Evolutionary conservation across 2,797 vertebrate genomes (phyloP).

Genomic region (Smutsia temminckii): DNA sequence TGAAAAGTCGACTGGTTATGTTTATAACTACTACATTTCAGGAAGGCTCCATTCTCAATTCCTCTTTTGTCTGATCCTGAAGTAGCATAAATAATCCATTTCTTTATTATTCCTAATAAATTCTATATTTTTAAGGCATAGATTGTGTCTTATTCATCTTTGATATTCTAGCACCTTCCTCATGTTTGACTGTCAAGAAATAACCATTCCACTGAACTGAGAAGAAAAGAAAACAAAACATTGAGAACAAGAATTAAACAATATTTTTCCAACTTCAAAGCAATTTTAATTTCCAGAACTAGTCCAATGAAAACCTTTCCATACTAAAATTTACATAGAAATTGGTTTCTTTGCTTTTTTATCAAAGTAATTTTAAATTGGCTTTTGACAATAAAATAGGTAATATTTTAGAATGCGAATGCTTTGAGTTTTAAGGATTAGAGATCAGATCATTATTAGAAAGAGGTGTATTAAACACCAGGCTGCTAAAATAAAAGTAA

Average conservation of each 20-base stretch:
- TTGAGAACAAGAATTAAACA: conserved; percentile 1
- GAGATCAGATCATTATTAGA: conserved; percentile 27
- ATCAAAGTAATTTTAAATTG: conserved; percentile 36
- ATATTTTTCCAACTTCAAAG: conserved; percentile 13
- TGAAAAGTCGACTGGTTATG: background rate
- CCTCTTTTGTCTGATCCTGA: background rate
- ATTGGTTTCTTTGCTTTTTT: conserved; percentile 32
- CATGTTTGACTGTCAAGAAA: background rate
- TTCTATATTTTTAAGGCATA: background rate
- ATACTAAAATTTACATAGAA: conserved; percentile 1
- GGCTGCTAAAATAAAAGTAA: background rate
- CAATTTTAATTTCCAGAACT: conserved; percentile 1
- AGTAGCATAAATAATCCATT: background rate
- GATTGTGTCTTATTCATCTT: background rate
- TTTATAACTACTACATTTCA: background rate
- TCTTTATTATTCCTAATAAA: background rate
- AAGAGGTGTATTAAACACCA: conserved; percentile 36
- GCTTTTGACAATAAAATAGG: conserved; percentile 5
- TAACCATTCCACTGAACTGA: background rate
- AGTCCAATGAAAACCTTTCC: conserved; percentile 6
- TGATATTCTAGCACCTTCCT: background rate
- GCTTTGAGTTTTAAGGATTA: conserved; percentile 33
- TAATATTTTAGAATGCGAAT: conserved; percentile 13
- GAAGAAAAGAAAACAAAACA: conserved; percentile 4
- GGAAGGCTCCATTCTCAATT: background rate